Evolutionary conservation across 2,888 invertebrate genomes (phyloP), one percentile per base, ranked within the genome.

Genomic region (Drosophila atripex): DNA sequence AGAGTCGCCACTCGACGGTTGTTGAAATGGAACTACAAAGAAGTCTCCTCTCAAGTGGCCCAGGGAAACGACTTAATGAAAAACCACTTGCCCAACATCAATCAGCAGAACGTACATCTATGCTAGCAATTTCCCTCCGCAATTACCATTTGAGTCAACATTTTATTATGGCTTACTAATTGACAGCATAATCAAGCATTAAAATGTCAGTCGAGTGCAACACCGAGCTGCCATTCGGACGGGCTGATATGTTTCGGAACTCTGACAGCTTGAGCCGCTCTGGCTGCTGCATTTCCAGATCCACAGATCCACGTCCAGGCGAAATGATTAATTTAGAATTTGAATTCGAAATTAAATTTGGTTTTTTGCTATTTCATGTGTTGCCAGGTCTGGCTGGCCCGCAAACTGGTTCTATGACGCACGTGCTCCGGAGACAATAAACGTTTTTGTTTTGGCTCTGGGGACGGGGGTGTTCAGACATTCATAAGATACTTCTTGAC

Each of bases 401-500:
- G 35, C 53, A 76, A 80, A 82, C 85, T 76, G 85, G 82, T 82
- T 82, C 65, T 82, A 61, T 86, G 86, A 86, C 83, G 86, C 83
- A 83, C 84, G 73, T 75, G 85, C 46, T 49, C 71, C 57, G 41
- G 35, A 71, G 65, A 79, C 79, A 79, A 79, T 79, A 79, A 79
- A 71, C 73, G 65, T 63, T 55, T 71, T 60, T 71, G 57, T 58
- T 55, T 54, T 1, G 16, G 11, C n/a, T 9, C 14, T 6, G n/a
- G n/a, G 25, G 49, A 47, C 54, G 57, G 49, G 45, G 51, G 63
- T 32, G 32, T 50, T 60, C 58, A 65, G 55, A 53, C 65, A 71
- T 71, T 60, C 80, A 76, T 75, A 56, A 76, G 76, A 75, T 80
- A 83, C 77, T 78, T 75, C 68, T 58, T 75, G 83, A 78, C 86